Base-by-base conservation (phyloP, 1,140 invertebrate genomes). In the Teleogryllus occipitalis region DNA sequence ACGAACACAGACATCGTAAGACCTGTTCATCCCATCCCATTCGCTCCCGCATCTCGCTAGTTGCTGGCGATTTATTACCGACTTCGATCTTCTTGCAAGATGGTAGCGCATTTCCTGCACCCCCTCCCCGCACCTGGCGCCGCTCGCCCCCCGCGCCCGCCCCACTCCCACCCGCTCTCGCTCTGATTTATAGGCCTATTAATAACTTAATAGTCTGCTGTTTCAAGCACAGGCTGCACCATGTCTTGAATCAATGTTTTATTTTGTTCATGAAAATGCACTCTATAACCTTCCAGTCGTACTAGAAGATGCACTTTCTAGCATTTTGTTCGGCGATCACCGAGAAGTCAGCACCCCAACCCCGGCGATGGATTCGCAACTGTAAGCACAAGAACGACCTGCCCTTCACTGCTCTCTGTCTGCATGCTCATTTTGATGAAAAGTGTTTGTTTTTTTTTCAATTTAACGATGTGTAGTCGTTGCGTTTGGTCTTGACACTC, bases 261-360 rank as follows among this genome's bases (percentile, higher is more conserved):
- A 65, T 65, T 65, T 65, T 65, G 54, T 18, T 65, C 54, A 65
- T 65, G 10, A 65, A 65, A 65, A 14, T 65, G 54, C 54, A 65
- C 54, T 65, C 54, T 65, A 65, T 65, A 65, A 65, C 54, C 54
- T 65, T 65, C 54, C 54, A 65, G 54, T 65, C 54, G 54, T 65
- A 65, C 54, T 65, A 65, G 54, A 65, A 65, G 54, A 65, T 65
- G 54, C 54, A 65, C 54, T 65, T 65, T 65, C 54, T 65, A 65
- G 54, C 54, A 65, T 65, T 65, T 65, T 65, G 54, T 65, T 65
- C 54, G 54, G 54, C 54, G 54, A 65, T 14, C 54, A 65, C 18
- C 2, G 54, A 65, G 54, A 65, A 10, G 54, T 65, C 54, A 18
- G 54, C 54, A 65, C 54, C 18, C 54, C 10, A 65, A 10, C 54